phyloP scores from a whole-genome alignment of 1,140 invertebrate genomes.

The Drosophila pandora region DNA sequence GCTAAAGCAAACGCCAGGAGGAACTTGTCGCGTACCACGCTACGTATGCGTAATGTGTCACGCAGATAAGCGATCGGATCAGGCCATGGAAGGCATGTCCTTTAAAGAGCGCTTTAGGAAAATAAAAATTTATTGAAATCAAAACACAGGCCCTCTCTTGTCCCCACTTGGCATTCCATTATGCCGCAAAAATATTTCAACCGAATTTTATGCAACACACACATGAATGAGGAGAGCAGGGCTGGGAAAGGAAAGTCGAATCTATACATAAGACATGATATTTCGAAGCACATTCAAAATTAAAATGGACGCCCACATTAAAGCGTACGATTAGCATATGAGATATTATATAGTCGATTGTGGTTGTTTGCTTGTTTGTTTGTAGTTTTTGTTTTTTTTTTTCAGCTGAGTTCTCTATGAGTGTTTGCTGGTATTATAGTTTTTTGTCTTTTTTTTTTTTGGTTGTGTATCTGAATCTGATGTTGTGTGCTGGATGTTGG shows the following conservation, averaged over 20 bases:
- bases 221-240: slow-evolving; percentile 28
- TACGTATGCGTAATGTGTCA: slow-evolving; percentile 59
- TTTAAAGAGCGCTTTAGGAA: background rate
- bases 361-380: slow-evolving; percentile 30
- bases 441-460: slow-evolving; percentile 19
- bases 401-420: slow-evolving; percentile 38
- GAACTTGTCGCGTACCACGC: slow-evolving; percentile 41
- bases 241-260: slow-evolving; percentile 24
- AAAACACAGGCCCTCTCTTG: background rate
- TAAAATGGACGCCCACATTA: slow-evolving; percentile 55
- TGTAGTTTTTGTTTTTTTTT: slow-evolving; percentile 15
- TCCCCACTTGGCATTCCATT: too few relatives aligned
- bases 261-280: slow-evolving; percentile 23
- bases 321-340: slow-evolving; percentile 60
- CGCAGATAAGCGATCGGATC: slow-evolving; percentile 36
- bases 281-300: slow-evolving; percentile 32
- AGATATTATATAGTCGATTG: slow-evolving; percentile 51
- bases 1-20: slow-evolving; percentile 39
- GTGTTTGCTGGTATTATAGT: slow-evolving; percentile 31
- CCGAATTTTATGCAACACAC: slow-evolving; percentile 38
- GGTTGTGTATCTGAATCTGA: slow-evolving; percentile 28
- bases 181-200: slow-evolving; percentile 16
- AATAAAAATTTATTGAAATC: slow-evolving; percentile 1
- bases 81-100: background rate
- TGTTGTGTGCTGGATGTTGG: slow-evolving; percentile 45